These are phyloP conservation scores for Erpobdella octoculata DNA, from an alignment of 2,888 invertebrate species.

Conservation along the genomic window DNA sequence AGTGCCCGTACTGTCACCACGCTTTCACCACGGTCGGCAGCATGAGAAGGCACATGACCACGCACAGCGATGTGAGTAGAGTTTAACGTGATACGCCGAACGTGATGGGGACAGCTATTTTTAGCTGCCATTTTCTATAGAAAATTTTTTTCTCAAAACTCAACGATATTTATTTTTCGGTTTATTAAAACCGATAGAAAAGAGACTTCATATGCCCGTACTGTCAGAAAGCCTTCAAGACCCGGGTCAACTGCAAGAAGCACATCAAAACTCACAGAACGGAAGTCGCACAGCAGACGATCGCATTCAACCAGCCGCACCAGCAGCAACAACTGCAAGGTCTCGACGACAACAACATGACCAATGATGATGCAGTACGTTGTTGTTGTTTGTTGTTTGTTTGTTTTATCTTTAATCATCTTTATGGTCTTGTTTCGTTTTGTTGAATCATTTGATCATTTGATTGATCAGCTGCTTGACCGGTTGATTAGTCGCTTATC, in stretches of 20 bases:
- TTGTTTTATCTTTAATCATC: not conserved
- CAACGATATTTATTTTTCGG: not conserved
- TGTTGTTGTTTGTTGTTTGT: not conserved
- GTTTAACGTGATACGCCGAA: too few species aligned
- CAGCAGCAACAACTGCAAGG: not conserved
- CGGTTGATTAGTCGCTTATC: not conserved
- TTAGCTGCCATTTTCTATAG: too few species aligned
- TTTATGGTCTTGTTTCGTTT: not conserved
- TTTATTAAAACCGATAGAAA: slow-evolving; percentile 30
- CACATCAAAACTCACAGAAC: slow-evolving; percentile 61
- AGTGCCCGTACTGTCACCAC: slow-evolving; percentile 59
- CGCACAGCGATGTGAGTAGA: slow-evolving; percentile 53
- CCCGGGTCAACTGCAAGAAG: slow-evolving; percentile 59
- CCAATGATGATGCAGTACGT: not conserved
- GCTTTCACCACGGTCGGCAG: slow-evolving; percentile 58
- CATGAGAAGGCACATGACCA: slow-evolving; percentile 62
- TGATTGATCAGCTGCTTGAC: not conserved
- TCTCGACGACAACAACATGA: not conserved
- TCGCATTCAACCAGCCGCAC: not conserved
- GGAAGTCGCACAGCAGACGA: slow-evolving; percentile 54
- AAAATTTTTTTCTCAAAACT: not conserved
- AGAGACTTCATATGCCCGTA: slow-evolving; percentile 57
- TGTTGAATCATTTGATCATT: not conserved
- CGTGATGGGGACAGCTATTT: too few species aligned
- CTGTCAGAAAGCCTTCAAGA: slow-evolving; percentile 60